Conservation (phyloP, 2,888 invertebrate species). For the Cephus spinipes region DNA sequence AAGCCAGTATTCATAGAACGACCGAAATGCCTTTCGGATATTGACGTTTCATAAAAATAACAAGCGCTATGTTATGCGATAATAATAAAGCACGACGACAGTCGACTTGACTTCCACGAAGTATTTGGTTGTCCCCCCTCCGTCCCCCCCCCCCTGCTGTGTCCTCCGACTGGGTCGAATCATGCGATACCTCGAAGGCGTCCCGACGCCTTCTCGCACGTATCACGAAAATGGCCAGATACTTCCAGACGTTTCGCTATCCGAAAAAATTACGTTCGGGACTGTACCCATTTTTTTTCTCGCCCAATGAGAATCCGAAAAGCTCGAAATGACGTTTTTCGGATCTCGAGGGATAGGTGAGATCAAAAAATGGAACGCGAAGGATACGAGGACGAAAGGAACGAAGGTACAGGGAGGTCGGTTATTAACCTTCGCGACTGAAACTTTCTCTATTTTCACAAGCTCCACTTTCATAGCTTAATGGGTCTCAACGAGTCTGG, state of each 20-base stretch:
- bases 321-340: neutral
- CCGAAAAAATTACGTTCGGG: neutral
- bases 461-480: slow-evolving; percentile 21
- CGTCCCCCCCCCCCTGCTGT: no score
- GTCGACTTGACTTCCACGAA: no score
- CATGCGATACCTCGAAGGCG: neutral
- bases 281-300: neutral
- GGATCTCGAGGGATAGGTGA: neutral
- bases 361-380: neutral
- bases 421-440: slow-evolving; percentile 7
- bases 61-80: neutral
- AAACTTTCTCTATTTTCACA: slow-evolving; percentile 9
- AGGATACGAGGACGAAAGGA: neutral
- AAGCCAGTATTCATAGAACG: neutral
- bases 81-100: neutral
- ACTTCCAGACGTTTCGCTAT: neutral
- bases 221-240: neutral
- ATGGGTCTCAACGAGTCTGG: slow-evolving; percentile 32
- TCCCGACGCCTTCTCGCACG: neutral
- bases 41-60: neutral
- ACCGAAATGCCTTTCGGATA: neutral
- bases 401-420: neutral
- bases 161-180: neutral
- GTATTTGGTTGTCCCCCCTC: no score
- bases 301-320: neutral